These are phyloP conservation scores for Crotalus horridus DNA, from an alignment of 2,113 vertebrate genomes.

Conservation along the genomic window DNA sequence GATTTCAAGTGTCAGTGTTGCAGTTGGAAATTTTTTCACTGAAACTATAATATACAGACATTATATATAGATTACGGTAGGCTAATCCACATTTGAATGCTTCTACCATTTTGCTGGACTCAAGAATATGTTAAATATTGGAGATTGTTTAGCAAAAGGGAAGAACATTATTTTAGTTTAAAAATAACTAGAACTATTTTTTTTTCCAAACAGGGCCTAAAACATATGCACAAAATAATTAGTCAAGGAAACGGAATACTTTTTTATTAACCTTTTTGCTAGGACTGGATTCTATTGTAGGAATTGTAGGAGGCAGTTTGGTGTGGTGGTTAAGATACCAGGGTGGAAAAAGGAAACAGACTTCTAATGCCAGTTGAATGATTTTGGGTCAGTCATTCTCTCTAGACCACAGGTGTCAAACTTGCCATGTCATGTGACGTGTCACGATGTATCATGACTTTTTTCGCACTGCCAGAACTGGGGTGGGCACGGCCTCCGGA, in stretches of 20 bases:
- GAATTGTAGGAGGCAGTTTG: not conserved
- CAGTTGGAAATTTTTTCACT: not conserved
- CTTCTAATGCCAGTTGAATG: not conserved
- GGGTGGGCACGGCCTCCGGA: no score
- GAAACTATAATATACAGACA: not conserved
- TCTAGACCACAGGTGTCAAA: no score
- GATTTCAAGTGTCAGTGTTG: not conserved
- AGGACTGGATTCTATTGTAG: slow-evolving; percentile 17
- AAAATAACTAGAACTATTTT: not conserved
- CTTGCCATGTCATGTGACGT: no score
- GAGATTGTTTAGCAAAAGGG: not conserved
- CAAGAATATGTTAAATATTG: slow-evolving; percentile 31
- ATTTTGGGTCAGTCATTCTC: not conserved
- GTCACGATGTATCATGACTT: no score
- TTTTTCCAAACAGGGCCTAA: slow-evolving; percentile 3
- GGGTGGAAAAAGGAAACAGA: not conserved
- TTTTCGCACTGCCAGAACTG: no score
- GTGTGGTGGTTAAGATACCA: not conserved
- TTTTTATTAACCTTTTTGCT: not conserved
- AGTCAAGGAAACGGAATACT: slow-evolving; percentile 3
- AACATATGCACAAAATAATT: slow-evolving; percentile 23
- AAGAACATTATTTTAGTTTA: not conserved
- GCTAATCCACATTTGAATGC: not conserved
- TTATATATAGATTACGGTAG: not conserved
- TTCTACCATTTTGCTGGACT: not conserved